Base-by-base conservation (phyloP, 1,140 invertebrate genomes). In the Archivesica marissinica region DNA sequence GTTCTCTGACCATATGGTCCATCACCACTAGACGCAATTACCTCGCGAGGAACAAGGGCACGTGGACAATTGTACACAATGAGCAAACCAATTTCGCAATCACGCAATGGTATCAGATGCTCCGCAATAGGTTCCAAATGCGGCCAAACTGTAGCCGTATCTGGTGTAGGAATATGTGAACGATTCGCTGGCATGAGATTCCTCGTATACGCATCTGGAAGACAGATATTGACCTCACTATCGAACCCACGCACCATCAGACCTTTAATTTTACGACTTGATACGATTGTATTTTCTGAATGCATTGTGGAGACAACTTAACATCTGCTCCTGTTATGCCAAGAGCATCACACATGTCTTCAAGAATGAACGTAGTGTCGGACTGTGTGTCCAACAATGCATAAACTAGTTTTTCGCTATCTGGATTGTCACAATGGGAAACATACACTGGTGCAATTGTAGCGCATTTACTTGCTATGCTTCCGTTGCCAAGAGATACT, bases 181-280 rank as follows among this genome's bases (percentile, higher is more conserved):
- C 79, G 2, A 33, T 78, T 66, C 7, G 83, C 74, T 20, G 83
- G 83, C 75, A 85, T 85, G 3, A 85, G 52, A 7, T 85, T 54
- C 39, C 83, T 61, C 7, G 83, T 56, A 39, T 79, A 85, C 3
- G 25, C 39, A 30, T 82, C 25, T 35, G 74, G 83, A 13, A 82
- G 25, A 13, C 13, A 15, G 2, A 82, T 70, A 15, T n/a, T 25
- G 2, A 30, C 2, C 9, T 47, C 11, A 52, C 61, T 38, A 28
- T 72, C 66, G 54, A 39, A 78, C 23, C 64, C 66, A 72, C 79
- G 35, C 11, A 82, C 79, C 13, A 50, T 7, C 25, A 82, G 38
- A 52, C 79, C 79, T 20, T 35, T 72, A 7, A 82, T 38, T 47
- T 82, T 82, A 2, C 23, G 4, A 52, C 61, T 82, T n/a, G 6